Evolutionary conservation across 1,140 invertebrate genomes (phyloP), one percentile per base, ranked within the genome.

Genomic region (Drosophila grimshawi): DNA sequence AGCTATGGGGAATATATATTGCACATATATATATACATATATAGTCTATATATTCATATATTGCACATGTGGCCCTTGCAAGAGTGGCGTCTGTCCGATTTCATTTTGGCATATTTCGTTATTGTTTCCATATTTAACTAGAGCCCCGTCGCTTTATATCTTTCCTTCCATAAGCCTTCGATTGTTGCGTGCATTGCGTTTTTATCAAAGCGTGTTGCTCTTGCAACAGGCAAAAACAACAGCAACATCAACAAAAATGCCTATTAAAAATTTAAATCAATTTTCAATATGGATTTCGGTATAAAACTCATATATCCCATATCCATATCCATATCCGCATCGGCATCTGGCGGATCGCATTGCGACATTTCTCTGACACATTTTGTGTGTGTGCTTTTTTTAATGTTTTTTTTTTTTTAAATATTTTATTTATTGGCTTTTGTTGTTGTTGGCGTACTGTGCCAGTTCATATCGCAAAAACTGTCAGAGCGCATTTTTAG

Each of bases 181-280:
- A 86, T 86, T 86, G 83, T 80, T 77, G 82, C 79, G 83, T 88
- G 80, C 69, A 79, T 83, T 81, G 83, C 80, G 89, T 88, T 86
- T 86, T 86, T 88, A 86, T 86, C 83, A 86, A 83, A 86, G 83
- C 76, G 19, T 19, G 19, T 19, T 19, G 74, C 49, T 45, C 43
- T 61, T 56, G 63, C 30, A 19, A 52, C 56, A 61, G 19, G 19
- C 19, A 19, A 19, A 19, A 19, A 19, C 0, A 19, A 19, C 19
- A 19, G 1, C 19, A 19, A 19, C 53, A 29, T n/a, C 39, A 8
- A 52, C 5, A 53, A 37, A 3, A 10, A 52, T 43, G 85, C 85
- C 86, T 89, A 89, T 89, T 89, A 89, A 89, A 89, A 76, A 89
- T 89, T 89, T 80, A 89, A 89, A 89, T 89, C 85, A 89, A 89